Percentiles rank a stretch among this genome's conserved stretches.
Conservation (phyloP, 2,888 invertebrate genomes). For the Enchytraeus crypticus region DNA sequence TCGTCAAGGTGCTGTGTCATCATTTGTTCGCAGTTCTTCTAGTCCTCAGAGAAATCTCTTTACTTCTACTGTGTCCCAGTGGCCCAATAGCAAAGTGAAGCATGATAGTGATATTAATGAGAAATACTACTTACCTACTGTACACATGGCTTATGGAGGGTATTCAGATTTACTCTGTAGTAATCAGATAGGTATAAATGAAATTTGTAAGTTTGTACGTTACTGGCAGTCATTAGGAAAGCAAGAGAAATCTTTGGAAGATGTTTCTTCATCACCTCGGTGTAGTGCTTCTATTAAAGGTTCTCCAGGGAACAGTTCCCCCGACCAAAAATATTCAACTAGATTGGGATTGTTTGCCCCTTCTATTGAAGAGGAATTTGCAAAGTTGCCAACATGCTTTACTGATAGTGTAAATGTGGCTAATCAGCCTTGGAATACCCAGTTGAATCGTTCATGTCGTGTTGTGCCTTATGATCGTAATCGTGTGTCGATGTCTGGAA, state of each 20-base stretch:
- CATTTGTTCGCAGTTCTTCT: neutral
- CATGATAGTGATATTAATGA: too few species aligned
- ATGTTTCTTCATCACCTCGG: neutral
- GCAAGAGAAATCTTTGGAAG: neutral
- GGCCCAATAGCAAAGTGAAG: neutral
- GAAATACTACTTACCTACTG: too few species aligned
- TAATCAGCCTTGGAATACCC: conserved; percentile 8
- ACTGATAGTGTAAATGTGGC: conserved; percentile 10
- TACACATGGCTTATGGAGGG: neutral
- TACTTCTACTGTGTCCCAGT: too few species aligned
- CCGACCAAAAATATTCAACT: too few species aligned
- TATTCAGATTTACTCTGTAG: neutral
- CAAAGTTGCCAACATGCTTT: conserved; percentile 5
- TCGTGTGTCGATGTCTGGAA: conserved; percentile 11
- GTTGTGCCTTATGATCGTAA: conserved; percentile 25
- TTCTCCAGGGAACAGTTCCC: neutral
- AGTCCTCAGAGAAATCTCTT: too few species aligned
- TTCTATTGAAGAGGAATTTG: conserved; percentile 4
- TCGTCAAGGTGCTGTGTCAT: neutral
- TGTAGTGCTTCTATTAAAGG: neutral
- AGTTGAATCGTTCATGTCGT: conserved; percentile 15
- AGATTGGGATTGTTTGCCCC: neutral
- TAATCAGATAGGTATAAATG: too few species aligned
- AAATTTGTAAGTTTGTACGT: too few species aligned
- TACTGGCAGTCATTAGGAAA: too few species aligned